These are phyloP conservation scores for Syngnathoides biaculeatus DNA, from an alignment of 2,113 vertebrate genomes.

Conservation along the genomic window DNA sequence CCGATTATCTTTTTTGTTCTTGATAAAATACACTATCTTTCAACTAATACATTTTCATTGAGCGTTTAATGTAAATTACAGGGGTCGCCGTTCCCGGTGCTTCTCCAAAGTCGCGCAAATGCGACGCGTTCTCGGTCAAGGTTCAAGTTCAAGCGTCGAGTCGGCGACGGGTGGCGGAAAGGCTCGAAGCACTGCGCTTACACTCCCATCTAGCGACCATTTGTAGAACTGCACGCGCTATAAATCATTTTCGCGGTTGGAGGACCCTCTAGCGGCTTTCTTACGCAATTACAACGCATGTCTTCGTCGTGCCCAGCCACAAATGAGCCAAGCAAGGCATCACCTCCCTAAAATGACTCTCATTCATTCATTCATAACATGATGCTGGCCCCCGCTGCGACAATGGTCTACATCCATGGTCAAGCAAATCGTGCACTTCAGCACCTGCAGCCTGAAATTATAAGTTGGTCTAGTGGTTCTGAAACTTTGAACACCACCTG, in stretches of 20 bases:
- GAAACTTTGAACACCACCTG: no score
- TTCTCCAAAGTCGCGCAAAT: not conserved
- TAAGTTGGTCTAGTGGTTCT: no score
- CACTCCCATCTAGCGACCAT: conserved; percentile 30
- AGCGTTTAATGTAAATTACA: not conserved
- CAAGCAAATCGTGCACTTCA: no score
- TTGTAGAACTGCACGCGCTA: not conserved
- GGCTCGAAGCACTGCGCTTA: not conserved
- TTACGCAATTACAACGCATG: not conserved
- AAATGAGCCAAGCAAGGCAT: no score
- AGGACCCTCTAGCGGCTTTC: conserved; percentile 25
- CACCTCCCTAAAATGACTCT: no score
- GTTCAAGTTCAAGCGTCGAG: conserved; percentile 42
- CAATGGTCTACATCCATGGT: no score
- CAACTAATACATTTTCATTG: not conserved
- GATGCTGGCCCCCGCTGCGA: no score
- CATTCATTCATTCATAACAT: no score
- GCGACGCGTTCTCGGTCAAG: conserved; percentile 60
- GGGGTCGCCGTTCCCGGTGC: not conserved
- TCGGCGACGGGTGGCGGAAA: not conserved
- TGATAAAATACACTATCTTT: not conserved
- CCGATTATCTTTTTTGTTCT: not conserved
- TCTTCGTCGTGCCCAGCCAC: no score
- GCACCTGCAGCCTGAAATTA: no score
- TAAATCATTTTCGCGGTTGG: not conserved